phyloP scores from a whole-genome alignment of 2,888 invertebrate species.

The Vannuccia rotundouncinata region DNA sequence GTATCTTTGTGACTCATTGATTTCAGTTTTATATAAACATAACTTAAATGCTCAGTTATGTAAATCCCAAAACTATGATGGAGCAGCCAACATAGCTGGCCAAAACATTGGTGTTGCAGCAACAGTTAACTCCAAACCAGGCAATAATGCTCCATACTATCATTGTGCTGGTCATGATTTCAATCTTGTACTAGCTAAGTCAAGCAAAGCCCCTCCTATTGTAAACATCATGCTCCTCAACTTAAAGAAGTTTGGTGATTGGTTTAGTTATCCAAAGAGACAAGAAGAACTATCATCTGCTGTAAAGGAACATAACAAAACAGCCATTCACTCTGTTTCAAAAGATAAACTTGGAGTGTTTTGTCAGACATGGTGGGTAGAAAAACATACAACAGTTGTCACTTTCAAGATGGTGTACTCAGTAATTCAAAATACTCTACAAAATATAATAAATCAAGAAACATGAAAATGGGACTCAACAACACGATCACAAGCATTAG shows the following conservation, averaged over 20 bases:
- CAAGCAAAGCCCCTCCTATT: neutral
- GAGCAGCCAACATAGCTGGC: neutral
- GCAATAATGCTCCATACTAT: neutral
- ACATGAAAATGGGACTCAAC: neutral
- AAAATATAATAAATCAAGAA: neutral
- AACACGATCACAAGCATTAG: neutral
- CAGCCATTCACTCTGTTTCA: neutral
- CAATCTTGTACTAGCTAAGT: neutral
- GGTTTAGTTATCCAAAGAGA: neutral
- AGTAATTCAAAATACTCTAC: neutral
- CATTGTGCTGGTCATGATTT: constrained; percentile 1
- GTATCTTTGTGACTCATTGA: neutral
- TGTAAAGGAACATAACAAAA: neutral
- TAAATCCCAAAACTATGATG: neutral
- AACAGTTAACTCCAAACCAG: neutral
- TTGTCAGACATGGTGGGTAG: neutral
- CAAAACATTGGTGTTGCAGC: constrained; percentile 5
- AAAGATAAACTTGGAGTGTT: neutral
- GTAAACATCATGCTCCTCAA: neutral
- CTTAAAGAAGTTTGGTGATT: neutral
- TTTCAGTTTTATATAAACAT: neutral
- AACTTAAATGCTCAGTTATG: neutral
- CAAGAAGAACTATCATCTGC: neutral
- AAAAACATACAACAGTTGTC: neutral
- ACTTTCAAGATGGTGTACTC: too few relatives aligned